Evolutionary conservation across 2,888 invertebrate genomes (phyloP).

Genomic region (Ceramica pisi): DNA sequence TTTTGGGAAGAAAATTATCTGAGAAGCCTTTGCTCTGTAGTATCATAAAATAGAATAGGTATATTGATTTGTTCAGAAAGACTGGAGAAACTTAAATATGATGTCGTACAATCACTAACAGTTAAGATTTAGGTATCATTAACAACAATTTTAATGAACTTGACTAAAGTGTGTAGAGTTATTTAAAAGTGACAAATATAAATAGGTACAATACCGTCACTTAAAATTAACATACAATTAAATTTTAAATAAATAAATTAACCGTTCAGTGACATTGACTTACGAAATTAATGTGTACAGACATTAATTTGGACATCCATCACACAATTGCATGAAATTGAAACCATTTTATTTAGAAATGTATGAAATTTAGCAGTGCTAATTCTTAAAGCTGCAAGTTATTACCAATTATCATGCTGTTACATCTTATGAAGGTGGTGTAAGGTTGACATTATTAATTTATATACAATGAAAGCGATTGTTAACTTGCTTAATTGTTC

Average conservation of each 20-base stretch:
- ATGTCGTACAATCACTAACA: background rate
- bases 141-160: background rate
- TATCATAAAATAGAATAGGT: too few species aligned
- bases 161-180: background rate
- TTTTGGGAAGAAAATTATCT: background rate
- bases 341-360: background rate
- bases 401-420: background rate
- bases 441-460: background rate
- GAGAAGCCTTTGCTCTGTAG: too few species aligned
- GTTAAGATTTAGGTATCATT: background rate
- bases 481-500: too few species aligned
- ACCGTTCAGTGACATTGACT: background rate
- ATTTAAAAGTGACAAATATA: background rate
- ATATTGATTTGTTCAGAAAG: too few species aligned
- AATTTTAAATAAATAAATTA: background rate
- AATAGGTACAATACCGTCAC: background rate
- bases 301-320: background rate
- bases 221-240: constrained; percentile 17
- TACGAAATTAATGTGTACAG: background rate
- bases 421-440: background rate
- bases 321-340: background rate
- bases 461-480: background rate
- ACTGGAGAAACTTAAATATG: background rate
- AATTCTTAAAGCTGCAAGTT: background rate
- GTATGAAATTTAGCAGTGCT: background rate